A percentile compares a stretch with the other conserved stretches of the same genome.
These are phyloP conservation scores for Lepidurus arcticus DNA, from an alignment of 1,140 invertebrate species.

Conservation along the genomic window DNA sequence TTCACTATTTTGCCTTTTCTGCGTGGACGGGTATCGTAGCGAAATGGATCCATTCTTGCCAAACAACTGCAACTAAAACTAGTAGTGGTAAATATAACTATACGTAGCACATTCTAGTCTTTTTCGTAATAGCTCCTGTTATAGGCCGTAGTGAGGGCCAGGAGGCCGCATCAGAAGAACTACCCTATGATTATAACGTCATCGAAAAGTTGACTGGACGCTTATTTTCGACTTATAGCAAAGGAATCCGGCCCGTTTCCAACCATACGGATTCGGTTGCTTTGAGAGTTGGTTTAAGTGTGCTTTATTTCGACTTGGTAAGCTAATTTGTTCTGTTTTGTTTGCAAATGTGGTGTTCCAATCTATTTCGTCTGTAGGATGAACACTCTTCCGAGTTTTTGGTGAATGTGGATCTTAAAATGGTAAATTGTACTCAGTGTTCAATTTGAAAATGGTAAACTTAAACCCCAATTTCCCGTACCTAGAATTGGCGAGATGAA, in stretches of 20 bases:
- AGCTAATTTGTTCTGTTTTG: background rate
- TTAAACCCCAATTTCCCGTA: constrained; percentile 32
- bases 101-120: background rate
- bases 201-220: constrained; percentile 27
- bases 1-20: constrained; percentile 55
- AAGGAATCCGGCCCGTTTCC: constrained; percentile 27
- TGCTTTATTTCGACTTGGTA: constrained; percentile 31
- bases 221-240: constrained; percentile 28
- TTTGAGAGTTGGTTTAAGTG: constrained; percentile 17
- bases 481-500: constrained; percentile 59
- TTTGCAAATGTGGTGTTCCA: background rate
- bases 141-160: background rate
- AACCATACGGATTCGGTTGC: constrained; percentile 3
- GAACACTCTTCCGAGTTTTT: constrained; percentile 53
- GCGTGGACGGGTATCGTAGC: constrained; percentile 54
- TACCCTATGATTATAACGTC: constrained; percentile 24
- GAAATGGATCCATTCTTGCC: constrained; percentile 54
- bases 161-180: background rate
- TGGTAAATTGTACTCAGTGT: constrained; percentile 47
- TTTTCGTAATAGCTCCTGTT: background rate
- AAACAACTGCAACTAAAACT: background rate
- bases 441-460: constrained; percentile 2
- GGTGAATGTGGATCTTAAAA: constrained; percentile 52
- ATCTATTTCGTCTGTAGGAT: constrained; percentile 43
- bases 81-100: background rate